Percentiles rank a stretch among this genome's conserved stretches.
These are phyloP conservation scores for Melieria crassipennis DNA, from an alignment of 2,888 invertebrate genomes.

Conservation along the genomic window DNA sequence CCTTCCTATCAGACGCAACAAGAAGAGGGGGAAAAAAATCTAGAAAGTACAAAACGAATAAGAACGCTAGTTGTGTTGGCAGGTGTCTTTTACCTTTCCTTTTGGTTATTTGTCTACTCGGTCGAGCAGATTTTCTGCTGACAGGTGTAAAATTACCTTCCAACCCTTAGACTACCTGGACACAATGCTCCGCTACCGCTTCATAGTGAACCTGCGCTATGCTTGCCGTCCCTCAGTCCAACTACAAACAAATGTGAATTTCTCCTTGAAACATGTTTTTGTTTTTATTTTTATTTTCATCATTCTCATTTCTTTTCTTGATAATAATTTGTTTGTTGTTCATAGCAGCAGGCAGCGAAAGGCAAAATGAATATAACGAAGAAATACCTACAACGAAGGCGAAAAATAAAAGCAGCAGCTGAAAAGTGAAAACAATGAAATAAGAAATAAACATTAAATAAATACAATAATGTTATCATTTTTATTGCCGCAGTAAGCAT, in stretches of 20 bases:
- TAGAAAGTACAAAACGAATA: too few species aligned
- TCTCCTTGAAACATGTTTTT: neutral
- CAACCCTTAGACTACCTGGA: neutral
- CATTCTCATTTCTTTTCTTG: too few species aligned
- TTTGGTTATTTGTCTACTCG: neutral
- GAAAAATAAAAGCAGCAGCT: neutral
- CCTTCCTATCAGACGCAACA: too few species aligned
- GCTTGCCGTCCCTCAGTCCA: neutral
- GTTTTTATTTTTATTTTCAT: neutral
- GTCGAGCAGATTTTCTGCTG: neutral
- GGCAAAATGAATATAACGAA: slow-evolving; percentile 10
- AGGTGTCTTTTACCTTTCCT: neutral
- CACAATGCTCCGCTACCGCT: neutral
- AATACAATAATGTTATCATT: slow-evolving; percentile 23
- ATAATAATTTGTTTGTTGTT: too few species aligned
- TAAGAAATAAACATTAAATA: slow-evolving; percentile 13
- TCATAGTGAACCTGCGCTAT: neutral
- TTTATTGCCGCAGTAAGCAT: slow-evolving; percentile 17
- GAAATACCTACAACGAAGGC: slow-evolving; percentile 2
- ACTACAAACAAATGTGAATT: neutral
- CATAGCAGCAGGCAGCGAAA: neutral
- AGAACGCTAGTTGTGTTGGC: neutral
- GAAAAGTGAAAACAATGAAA: slow-evolving; percentile 21
- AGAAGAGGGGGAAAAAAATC: too few species aligned
- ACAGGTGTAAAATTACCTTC: slow-evolving; percentile 3